phyloP scores from a whole-genome alignment of 2,888 invertebrate genomes.

The Cabera pusaria region DNA sequence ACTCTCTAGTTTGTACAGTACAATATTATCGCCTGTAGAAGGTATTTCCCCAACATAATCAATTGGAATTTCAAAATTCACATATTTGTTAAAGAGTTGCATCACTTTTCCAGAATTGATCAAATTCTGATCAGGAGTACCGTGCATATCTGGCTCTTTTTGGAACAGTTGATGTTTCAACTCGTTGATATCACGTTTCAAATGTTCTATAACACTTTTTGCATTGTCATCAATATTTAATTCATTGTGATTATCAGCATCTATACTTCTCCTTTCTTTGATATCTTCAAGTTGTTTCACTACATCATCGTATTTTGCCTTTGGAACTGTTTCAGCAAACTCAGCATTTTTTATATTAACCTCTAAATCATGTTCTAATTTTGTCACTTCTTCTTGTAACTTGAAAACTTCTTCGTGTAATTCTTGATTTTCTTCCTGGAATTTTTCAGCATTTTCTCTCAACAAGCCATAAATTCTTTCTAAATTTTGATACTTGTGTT shows the following conservation, averaged over 20 bases:
- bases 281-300: conserved; percentile 60
- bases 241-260: conserved; percentile 64
- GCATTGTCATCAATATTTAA: conserved; percentile 77
- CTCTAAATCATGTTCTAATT: conserved; percentile 73
- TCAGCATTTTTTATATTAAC: conserved; percentile 53
- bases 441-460: conserved; percentile 75
- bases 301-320: conserved; percentile 61
- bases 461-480: conserved; percentile 70
- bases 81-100: conserved; percentile 72
- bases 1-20: conserved; percentile 74
- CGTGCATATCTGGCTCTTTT: conserved; percentile 46
- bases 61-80: conserved; percentile 74
- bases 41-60: conserved; percentile 76
- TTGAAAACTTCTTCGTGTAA: conserved; percentile 77
- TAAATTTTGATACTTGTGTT: conserved; percentile 74
- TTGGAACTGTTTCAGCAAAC: conserved; percentile 56
- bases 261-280: conserved; percentile 56
- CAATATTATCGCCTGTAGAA: conserved; percentile 59
- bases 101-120: conserved; percentile 66
- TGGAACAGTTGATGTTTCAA: conserved; percentile 62
- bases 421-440: conserved; percentile 80
- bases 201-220: conserved; percentile 74
- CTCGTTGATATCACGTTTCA: conserved; percentile 73
- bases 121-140: conserved; percentile 46
- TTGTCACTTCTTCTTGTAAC: conserved; percentile 73